Base-by-base conservation (phyloP, 2,113 vertebrate genomes). In the Epinephelus moara region DNA sequence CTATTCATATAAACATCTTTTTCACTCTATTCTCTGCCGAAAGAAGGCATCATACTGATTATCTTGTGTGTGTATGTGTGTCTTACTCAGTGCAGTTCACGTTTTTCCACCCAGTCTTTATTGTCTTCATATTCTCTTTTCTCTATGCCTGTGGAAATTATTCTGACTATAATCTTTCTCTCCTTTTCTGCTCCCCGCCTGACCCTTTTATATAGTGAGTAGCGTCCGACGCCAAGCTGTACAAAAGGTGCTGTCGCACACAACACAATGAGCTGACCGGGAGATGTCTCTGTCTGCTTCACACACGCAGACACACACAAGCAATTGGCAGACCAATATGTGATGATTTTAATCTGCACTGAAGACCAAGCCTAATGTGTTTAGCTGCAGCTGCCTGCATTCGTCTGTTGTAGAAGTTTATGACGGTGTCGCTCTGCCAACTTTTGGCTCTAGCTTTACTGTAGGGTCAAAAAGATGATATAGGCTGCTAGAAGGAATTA, bases 261-360 rank as follows among this genome's bases (percentile, higher is more conserved):
- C 78, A 33, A 71, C 81, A 85, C 84, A 89, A 89, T 79, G 62
- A 64, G 59, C 49, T 21, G 13, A 85, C 19, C 56, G 82, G 79
- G 85, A 88, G 85, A 94, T 88, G 88, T 94, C 93, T 94, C 88
- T 93, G 78, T 93, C 93, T 73, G 49, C 72, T 67, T 82, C 55
- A 62, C 63, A 63, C 73, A 64, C 50, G 17, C 45, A 63, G 8
- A 33, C 59, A 74, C 40, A 75, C 53, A 66, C 25, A 78, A 53
- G 70, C 64, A 60, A 71, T 42, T 0, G 11, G 40, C 27, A 68
- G n/a, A n/a, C 17, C 53, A 63, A 49, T 45, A 17, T 33, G 72
- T 73, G 64, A 53, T 75, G 84, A 73, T 84, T 70, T 75, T 85
- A 89, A 91, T 85, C 72, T 75, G 52, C 47, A 18, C 60, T 81